phyloP scores from a whole-genome alignment of 1,140 invertebrate species.

The Anastrepha ludens region DNA sequence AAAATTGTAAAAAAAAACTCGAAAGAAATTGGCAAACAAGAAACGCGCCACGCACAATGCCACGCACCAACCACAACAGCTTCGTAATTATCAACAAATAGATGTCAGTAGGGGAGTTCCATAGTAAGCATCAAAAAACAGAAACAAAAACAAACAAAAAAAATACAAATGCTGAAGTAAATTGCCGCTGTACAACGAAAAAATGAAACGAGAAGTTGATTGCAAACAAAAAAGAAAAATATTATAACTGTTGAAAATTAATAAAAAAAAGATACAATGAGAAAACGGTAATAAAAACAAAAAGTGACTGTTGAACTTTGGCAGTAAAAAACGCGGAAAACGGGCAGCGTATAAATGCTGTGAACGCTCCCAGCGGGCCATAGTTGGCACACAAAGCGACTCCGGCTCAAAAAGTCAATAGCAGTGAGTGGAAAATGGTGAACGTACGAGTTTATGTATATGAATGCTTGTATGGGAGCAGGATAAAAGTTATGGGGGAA shows the following conservation, averaged over 20 bases:
- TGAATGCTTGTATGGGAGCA: background rate
- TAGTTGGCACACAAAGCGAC: background rate
- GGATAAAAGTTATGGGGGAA: constrained; percentile 13
- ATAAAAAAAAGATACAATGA: background rate
- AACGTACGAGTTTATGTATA: background rate
- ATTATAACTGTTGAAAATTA: background rate
- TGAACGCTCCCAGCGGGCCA: background rate
- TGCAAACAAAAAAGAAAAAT: background rate
- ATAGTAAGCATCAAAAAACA: background rate
- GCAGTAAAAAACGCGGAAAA: constrained; percentile 11
- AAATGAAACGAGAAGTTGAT: background rate
- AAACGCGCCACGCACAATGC: constrained; percentile 24
- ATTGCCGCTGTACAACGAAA: background rate
- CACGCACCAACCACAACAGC: background rate
- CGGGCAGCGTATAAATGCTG: background rate
- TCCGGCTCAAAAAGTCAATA: constrained; percentile 13
- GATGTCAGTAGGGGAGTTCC: background rate
- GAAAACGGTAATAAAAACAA: background rate
- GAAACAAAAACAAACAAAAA: background rate
- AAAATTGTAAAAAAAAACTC: background rate
- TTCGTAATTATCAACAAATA: background rate
- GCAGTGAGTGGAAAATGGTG: background rate
- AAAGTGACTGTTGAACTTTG: constrained; percentile 31
- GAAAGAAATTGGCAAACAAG: constrained; percentile 37
- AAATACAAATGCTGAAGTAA: background rate